Evolutionary conservation across 2,888 invertebrate genomes (phyloP).

Genomic region (Cheilosia impressa): DNA sequence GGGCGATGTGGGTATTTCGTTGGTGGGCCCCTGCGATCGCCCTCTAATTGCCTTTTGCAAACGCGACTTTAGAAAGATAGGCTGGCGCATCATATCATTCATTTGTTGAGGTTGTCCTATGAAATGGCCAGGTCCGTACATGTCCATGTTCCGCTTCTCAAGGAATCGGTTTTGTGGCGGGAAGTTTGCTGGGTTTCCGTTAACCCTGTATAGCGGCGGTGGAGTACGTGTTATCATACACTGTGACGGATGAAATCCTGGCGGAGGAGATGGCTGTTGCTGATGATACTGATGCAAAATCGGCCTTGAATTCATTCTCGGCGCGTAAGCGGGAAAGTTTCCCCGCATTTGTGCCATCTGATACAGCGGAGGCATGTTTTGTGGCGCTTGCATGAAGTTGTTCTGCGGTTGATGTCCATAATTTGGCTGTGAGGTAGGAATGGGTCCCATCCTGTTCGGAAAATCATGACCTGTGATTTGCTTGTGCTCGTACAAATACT

Average conservation of each 20-base stretch:
- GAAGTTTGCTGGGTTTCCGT: constrained; percentile 58
- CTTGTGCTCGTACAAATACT: constrained; percentile 79
- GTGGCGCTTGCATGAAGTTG: constrained; percentile 65
- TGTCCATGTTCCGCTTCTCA: constrained; percentile 56
- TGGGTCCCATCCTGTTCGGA: constrained; percentile 38
- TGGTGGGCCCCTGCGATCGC: constrained; percentile 48
- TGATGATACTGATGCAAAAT: constrained; percentile 65
- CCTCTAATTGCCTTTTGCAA: constrained; percentile 71
- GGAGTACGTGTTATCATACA: constrained; percentile 67
- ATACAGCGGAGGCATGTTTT: constrained; percentile 64
- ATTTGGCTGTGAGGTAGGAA: constrained; percentile 37
- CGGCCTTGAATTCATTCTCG: constrained; percentile 60
- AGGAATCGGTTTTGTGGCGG: constrained; percentile 71
- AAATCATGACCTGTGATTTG: constrained; percentile 77
- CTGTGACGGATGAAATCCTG: constrained; percentile 55
- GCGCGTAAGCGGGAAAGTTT: constrained; percentile 53
- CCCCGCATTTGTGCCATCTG: constrained; percentile 67
- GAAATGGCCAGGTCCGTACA: constrained; percentile 79
- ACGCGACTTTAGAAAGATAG: constrained; percentile 75
- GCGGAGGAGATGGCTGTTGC: constrained; percentile 68
- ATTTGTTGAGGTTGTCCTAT: constrained; percentile 34
- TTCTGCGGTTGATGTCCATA: constrained; percentile 41
- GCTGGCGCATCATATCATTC: constrained; percentile 75
- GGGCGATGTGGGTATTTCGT: constrained; percentile 49
- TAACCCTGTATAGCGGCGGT: constrained; percentile 72